Evolutionary conservation across 2,113 vertebrate species (phyloP).

Genomic region (Syngnathus typhle): DNA sequence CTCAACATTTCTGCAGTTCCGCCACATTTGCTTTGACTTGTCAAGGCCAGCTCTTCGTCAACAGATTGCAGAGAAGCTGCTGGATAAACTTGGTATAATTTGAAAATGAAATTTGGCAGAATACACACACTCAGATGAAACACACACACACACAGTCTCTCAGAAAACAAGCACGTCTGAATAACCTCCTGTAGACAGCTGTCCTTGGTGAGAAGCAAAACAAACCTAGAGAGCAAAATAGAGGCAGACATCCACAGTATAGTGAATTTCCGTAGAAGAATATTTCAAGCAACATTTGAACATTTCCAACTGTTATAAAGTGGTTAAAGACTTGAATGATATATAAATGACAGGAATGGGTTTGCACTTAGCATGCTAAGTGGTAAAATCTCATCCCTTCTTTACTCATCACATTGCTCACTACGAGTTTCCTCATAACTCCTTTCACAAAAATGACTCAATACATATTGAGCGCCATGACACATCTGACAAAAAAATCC

Average conservation of each 20-base stretch:
- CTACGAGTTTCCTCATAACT: too few species aligned
- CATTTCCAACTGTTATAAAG: neutral
- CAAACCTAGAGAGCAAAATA: neutral
- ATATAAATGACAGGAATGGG: too few species aligned
- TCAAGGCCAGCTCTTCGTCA: conserved; percentile 51
- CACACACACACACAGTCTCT: conserved; percentile 8
- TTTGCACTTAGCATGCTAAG: too few species aligned
- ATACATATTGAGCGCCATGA: neutral
- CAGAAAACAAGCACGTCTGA: conserved; percentile 33
- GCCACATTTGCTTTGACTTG: conserved; percentile 50
- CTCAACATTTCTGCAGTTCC: conserved; percentile 39
- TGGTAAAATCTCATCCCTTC: too few species aligned
- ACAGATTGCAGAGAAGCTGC: conserved; percentile 61
- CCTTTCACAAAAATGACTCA: neutral
- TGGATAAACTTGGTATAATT: conserved; percentile 60
- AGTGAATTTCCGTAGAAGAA: neutral
- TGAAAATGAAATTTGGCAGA: conserved; percentile 61
- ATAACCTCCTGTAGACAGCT: conserved; percentile 39
- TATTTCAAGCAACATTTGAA: neutral
- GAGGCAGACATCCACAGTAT: conserved; percentile 19
- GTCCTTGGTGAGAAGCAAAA: conserved; percentile 37
- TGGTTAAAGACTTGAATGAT: too few species aligned
- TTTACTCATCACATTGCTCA: too few species aligned
- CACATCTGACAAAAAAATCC: neutral
- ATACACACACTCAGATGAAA: neutral